Base-by-base conservation (phyloP, 2,888 invertebrate species). In the Craniophora ligustri region DNA sequence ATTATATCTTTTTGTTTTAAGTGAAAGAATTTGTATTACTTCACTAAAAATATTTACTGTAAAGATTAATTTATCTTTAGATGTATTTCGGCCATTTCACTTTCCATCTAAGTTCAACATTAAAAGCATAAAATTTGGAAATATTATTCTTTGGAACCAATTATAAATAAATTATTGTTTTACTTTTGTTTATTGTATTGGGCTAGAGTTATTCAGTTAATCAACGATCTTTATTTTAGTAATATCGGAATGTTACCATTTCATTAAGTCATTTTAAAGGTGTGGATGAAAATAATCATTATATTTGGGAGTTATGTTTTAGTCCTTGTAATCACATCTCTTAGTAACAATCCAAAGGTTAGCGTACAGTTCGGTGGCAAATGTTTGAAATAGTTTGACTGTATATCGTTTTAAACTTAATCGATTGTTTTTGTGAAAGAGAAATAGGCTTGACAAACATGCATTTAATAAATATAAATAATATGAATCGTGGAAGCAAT, bases 231-330 rank as follows among this genome's bases (percentile, higher is more conserved):
- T 39, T 34, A 45, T 60, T 49, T 50, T 40, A 7, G 40, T n/a
- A 23, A 23, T 36, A 23, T 55, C 54, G 67, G 67, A 58, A 53
- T 71, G 68, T 71, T 68, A 68, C 68, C 72, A 67, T 67, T 70
- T 61, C 58, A 69, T 65, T 57, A 61, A 51, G 47, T 60, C 44
- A 54, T 50, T 51, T 50, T 40, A 55, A 51, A n/a, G 45, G 42
- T 68, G 54, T 57, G 51, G 48, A 51, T 55, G 55, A 42, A 58
- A 41, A 51, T 63, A 44, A 40, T 48, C 21, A 32, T 49, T 21
- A 35, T 40, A 30, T 35, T 13, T 38, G 11, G 23, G 11, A 35
- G 30, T 40, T 47, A 31, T 30, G 19, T 32, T 53, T 40, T 42
- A 6, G 28, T 41, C 23, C 35, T 34, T 51, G 15, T 34, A 45